These are phyloP conservation scores for Danio albolineatus DNA, from an alignment of 2,797 vertebrate species.

Conservation along the genomic window DNA sequence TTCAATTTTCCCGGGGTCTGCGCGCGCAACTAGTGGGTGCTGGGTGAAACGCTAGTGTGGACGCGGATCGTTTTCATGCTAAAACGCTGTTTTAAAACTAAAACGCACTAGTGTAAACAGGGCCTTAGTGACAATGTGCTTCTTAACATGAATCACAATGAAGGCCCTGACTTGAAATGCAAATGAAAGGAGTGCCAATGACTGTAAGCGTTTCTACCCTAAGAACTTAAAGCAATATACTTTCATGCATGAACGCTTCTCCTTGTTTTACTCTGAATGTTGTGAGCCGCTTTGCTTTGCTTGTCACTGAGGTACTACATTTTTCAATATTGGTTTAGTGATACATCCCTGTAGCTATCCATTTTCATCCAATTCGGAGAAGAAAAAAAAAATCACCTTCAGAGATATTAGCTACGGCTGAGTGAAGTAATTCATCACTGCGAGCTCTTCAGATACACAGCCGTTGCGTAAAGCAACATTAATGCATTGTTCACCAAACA, in stretches of 20 bases:
- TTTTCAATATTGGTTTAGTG: constrained; percentile 50
- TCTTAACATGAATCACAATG: background rate
- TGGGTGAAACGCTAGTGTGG: too few relatives aligned
- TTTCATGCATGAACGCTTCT: constrained; percentile 34
- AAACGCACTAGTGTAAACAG: too few relatives aligned
- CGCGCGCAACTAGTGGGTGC: too few relatives aligned
- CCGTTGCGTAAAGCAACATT: constrained; percentile 39
- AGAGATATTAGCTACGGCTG: constrained; percentile 45
- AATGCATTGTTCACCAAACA: constrained; percentile 41
- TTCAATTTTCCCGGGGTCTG: too few relatives aligned
- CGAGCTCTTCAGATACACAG: constrained; percentile 31
- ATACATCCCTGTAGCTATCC: constrained; percentile 49
- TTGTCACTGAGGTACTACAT: constrained; percentile 37
- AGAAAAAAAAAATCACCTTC: constrained; percentile 25
- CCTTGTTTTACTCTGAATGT: constrained; percentile 20
- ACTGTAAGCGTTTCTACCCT: constrained; percentile 15
- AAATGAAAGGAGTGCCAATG: constrained; percentile 8
- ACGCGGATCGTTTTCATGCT: too few relatives aligned
- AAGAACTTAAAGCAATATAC: constrained; percentile 24
- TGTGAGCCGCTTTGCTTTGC: constrained; percentile 32
- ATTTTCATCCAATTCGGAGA: constrained; percentile 36
- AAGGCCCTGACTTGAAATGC: constrained; percentile 12
- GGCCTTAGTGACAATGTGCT: background rate
- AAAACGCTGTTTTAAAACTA: too few relatives aligned
- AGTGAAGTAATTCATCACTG: constrained; percentile 50